Base-by-base conservation (phyloP, 2,113 vertebrate species). In the Stigmatopora argus region DNA sequence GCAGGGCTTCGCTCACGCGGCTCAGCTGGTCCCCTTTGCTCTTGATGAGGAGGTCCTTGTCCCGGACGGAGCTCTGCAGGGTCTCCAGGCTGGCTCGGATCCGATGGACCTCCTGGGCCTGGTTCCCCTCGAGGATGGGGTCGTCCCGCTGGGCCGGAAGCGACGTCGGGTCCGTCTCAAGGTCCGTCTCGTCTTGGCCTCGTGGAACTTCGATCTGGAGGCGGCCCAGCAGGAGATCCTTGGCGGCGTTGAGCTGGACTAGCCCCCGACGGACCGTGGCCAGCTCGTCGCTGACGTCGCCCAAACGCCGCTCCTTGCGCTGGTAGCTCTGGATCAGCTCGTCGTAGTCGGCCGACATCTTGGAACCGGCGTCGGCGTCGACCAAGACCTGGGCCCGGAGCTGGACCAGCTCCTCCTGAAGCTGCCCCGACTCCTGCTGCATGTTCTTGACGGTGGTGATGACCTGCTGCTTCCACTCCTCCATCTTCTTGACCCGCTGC, bases 391-490 rank as follows among this genome's bases (percentile, higher is more conserved):
- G 94, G 4, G 91, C 89, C 74, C 97, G 95, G 21, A 99, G 93
- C 5, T 90, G 92, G 3, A 95, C 83, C 8, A 99, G 90, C 51
- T 99, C 95, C 23, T 97, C 95, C 18, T 98, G 95, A 34, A 98
- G 93, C 73, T 98, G 94, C 13, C 92, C 96, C 0, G 96, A 98
- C 84, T 99, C 97, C 0, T 94, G 96, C n/a, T 97, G 94, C 96
- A 99, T 97, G 67, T 99, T 98, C 76, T 95, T 94, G 4, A 99
- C 95, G 0, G 97, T 98, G 10, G 97, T 99, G 79, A 97, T 96
- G 55, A 98, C 97, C 72, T 99, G 97, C 62, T 96, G 94, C 69
- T 99, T 99, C 97, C 97, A 99, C 78, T 99, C 97, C 18, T 98
- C 95, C 94, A 99, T 95, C 82, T 98, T 99, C 88, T 99, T 99